Conservation (phyloP, 2,888 invertebrate species). For the Electrophaes corylata region DNA sequence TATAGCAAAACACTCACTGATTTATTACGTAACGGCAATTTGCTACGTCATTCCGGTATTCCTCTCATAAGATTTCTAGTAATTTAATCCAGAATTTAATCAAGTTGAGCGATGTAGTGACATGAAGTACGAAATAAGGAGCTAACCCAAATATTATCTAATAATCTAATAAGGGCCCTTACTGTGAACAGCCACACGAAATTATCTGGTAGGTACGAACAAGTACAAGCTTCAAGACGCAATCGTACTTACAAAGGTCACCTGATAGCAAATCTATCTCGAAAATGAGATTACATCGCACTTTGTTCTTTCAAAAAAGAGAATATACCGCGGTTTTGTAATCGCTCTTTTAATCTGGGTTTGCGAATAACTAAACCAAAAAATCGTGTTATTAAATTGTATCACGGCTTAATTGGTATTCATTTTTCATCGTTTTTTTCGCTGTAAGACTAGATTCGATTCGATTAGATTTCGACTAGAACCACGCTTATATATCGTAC, state of each 20-base stretch:
- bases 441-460: too few species aligned
- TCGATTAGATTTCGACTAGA: too few species aligned
- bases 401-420: too few species aligned
- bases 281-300: constrained; percentile 45
- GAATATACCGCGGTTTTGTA: constrained; percentile 43
- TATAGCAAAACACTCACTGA: not conserved
- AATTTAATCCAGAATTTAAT: constrained; percentile 58
- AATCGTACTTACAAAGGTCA: constrained; percentile 28
- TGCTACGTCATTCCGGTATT: constrained; percentile 12
- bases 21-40: not conserved
- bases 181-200: constrained; percentile 12
- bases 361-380: too few species aligned
- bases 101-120: constrained; percentile 42
- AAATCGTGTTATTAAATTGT: too few species aligned
- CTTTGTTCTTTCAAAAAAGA: constrained; percentile 47
- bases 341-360: constrained; percentile 47
- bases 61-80: constrained; percentile 41
- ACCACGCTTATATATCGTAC: too few species aligned
- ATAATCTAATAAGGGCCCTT: constrained; percentile 24
- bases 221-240: constrained; percentile 14
- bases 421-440: too few species aligned
- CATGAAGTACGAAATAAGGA: constrained; percentile 38
- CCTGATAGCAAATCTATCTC: constrained; percentile 35
- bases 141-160: constrained; percentile 33
- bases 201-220: constrained; percentile 6